These are phyloP conservation scores for Moxostoma hubbsi DNA, from an alignment of 2,797 vertebrate species.

Conservation along the genomic window DNA sequence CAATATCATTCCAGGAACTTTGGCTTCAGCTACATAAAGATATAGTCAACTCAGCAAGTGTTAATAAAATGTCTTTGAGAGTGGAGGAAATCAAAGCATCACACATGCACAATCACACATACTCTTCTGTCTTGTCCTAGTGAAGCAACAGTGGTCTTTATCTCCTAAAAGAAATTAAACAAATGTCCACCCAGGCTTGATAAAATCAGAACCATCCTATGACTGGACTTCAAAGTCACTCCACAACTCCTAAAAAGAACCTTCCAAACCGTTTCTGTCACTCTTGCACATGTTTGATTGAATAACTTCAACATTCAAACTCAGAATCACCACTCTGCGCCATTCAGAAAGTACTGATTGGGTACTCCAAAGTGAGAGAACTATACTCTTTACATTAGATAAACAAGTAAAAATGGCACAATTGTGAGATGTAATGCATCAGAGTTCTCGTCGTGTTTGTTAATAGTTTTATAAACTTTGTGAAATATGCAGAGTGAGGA, in stretches of 20 bases:
- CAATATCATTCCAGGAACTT: neutral
- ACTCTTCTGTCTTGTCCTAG: neutral
- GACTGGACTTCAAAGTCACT: constrained; percentile 2
- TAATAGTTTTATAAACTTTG: constrained; percentile 4
- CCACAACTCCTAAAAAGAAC: neutral
- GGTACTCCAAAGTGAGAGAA: neutral
- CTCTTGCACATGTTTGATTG: neutral
- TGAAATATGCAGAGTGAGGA: constrained; percentile 2
- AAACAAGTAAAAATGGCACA: constrained; percentile 25
- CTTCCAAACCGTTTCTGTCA: neutral
- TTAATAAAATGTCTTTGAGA: neutral
- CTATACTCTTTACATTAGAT: neutral
- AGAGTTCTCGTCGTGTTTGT: neutral
- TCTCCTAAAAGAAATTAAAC: neutral
- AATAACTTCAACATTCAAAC: constrained; percentile 12
- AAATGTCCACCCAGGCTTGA: neutral
- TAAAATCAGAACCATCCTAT: neutral
- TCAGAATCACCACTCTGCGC: neutral
- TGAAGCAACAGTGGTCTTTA: neutral
- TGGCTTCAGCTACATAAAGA: constrained; percentile 4
- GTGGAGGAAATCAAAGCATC: constrained; percentile 16
- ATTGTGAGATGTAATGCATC: neutral
- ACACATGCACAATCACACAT: constrained; percentile 6
- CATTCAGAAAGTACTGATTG: constrained; percentile 9
- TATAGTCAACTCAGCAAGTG: neutral